Evolutionary conservation across 2,888 invertebrate species (phyloP), one percentile per base, ranked within the genome.

Genomic region (Chymomyza fuscimana): DNA sequence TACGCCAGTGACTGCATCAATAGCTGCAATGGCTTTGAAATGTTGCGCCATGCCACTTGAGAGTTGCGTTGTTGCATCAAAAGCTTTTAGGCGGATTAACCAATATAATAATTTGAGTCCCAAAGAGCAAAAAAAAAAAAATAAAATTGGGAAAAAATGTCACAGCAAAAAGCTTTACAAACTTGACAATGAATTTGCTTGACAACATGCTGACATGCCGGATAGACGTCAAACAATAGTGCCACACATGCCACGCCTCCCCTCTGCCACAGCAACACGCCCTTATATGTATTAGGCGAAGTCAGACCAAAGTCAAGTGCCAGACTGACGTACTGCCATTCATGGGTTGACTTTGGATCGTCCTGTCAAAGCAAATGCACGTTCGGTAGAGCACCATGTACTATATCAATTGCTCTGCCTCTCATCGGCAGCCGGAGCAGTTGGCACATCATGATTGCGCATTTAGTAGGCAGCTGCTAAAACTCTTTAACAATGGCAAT

Each of bases 81-180:
- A 58, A 86, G 87, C 88, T 87, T 87, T 84, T 79, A 87, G 83
- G 68, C 68, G 88, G 81, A 84, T 84, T 87, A 84, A 86, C 86
- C 86, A 87, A 76, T 76, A 76, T 72, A 75, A 67, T 70, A 71
- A 76, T 76, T 60, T 36, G 10, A 60, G 29, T 12, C 60, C 29
- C 58, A 58, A 32, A 9, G 5, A 22, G 22, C 15, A n/a, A 58
- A 22, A n/a, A 15, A 19, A 10, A 58, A 58, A 58, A 6, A 22
- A 25, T 56, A 19, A 25, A 25, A 19, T 36, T 56, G 25, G 10
- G 22, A 79, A 58, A 58, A 58, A 29, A 29, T 46, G 73, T 61
- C 54, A 70, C 63, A 67, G 61, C 77, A 22, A 36, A 16, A 7
- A 25, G 72, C 51, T 64, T 62, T 59, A 22, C 68, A 82, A 82